Evolutionary conservation across 92 coral and sea anemone genomes (phyloP).

Genomic region (Phenganax marumi): DNA sequence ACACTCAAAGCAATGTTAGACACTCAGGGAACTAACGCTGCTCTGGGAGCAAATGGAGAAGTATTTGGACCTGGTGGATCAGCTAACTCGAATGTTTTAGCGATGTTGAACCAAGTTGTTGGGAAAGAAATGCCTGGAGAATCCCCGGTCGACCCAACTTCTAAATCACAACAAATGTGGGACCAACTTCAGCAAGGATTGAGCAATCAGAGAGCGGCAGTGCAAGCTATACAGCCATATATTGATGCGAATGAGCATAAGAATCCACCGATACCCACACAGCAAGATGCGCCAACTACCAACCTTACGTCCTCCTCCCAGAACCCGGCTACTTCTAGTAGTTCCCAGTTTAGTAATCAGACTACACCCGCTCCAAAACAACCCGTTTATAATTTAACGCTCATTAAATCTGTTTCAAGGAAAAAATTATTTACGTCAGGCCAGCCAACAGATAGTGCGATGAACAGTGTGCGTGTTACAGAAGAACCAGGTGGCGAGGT

Average conservation of each 20-base stretch:
- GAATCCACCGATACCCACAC: background rate
- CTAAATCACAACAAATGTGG: conserved; percentile 27
- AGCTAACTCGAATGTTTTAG: conserved; percentile 37
- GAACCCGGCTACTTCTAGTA: background rate
- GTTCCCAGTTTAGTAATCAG: background rate
- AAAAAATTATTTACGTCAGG: background rate
- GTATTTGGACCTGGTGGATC: conserved; percentile 44
- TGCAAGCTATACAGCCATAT: background rate
- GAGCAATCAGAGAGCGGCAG: conserved; percentile 11
- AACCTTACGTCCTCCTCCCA: background rate
- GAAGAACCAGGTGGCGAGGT: background rate
- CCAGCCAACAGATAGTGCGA: background rate
- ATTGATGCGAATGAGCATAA: conserved; percentile 16
- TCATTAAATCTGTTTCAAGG: background rate
- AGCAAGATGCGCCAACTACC: conserved; percentile 2
- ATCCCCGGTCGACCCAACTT: conserved; percentile 34
- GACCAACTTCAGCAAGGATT: conserved; percentile 32
- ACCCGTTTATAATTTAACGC: conserved; percentile 8
- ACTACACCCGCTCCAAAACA: background rate
- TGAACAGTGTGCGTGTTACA: background rate
- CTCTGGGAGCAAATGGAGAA: conserved; percentile 30
- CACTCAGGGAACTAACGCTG: conserved; percentile 37
- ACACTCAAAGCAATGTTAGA: conserved; percentile 33
- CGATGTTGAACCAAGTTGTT: conserved; percentile 43
- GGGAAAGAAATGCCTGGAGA: conserved; percentile 44